phyloP scores from a whole-genome alignment of 2,113 vertebrate genomes.

The Ptilonorhynchus violaceus region DNA sequence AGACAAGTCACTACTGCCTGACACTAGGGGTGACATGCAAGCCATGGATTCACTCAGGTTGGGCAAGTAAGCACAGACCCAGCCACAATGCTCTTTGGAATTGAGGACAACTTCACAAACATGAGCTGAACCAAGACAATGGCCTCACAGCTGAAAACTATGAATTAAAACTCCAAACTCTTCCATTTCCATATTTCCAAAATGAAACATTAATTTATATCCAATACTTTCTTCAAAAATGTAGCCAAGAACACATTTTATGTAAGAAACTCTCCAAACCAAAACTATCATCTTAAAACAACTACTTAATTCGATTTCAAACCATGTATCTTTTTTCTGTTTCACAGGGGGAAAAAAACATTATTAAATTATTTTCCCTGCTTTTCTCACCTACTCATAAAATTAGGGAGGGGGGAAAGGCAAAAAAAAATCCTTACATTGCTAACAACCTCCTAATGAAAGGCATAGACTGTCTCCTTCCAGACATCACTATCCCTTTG shows the following conservation, averaged over 20 bases:
- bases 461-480: not conserved
- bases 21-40: accelerated
- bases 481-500: not conserved
- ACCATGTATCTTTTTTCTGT: not conserved
- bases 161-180: not conserved
- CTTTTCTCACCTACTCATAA: not conserved
- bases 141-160: not conserved
- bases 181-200: not conserved
- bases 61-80: not conserved
- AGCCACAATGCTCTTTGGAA: not conserved
- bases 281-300: not conserved
- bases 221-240: not conserved
- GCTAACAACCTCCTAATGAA: not conserved
- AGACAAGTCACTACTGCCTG: not conserved
- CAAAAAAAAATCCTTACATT: not conserved
- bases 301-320: not conserved
- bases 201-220: not conserved
- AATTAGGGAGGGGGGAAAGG: accelerated
- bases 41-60: too few relatives aligned
- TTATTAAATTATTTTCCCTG: not conserved
- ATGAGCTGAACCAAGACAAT: not conserved
- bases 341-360: not conserved
- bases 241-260: not conserved
- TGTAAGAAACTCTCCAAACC: not conserved
- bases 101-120: not conserved